Percentiles rank a stretch among this genome's conserved stretches.
Evolutionary conservation across 2,113 vertebrate species (phyloP).

Genomic region (Steatornis caripensis): DNA sequence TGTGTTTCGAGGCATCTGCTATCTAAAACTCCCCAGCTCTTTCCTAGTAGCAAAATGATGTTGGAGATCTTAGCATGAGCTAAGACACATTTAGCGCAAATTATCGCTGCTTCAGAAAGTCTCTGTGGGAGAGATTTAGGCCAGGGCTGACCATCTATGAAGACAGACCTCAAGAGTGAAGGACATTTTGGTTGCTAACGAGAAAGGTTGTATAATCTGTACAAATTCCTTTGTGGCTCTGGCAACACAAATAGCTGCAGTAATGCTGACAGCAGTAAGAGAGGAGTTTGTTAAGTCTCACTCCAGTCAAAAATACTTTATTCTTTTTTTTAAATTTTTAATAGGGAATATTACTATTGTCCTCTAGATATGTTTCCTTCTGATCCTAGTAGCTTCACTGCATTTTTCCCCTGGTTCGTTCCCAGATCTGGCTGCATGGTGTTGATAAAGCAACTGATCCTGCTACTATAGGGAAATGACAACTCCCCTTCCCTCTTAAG

Average conservation of each 20-base stretch:
- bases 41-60: background rate
- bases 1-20: background rate
- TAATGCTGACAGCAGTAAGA: background rate
- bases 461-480: background rate
- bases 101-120: background rate
- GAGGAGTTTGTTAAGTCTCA: background rate
- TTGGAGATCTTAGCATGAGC: background rate
- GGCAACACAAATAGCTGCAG: background rate
- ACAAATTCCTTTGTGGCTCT: background rate
- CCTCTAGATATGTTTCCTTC: background rate
- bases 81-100: background rate
- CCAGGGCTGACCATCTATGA: background rate
- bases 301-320: background rate
- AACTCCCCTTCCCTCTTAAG: background rate
- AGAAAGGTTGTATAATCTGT: background rate
- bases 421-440: background rate
- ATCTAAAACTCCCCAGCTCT: background rate
- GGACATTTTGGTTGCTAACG: background rate
- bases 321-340: background rate
- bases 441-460: background rate
- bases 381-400: background rate
- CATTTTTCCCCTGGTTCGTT: background rate
- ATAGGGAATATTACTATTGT: background rate
- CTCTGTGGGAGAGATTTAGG: background rate
- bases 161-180: background rate